Conservation (phyloP, 1,140 invertebrate genomes). For the Drosophila orena region DNA sequence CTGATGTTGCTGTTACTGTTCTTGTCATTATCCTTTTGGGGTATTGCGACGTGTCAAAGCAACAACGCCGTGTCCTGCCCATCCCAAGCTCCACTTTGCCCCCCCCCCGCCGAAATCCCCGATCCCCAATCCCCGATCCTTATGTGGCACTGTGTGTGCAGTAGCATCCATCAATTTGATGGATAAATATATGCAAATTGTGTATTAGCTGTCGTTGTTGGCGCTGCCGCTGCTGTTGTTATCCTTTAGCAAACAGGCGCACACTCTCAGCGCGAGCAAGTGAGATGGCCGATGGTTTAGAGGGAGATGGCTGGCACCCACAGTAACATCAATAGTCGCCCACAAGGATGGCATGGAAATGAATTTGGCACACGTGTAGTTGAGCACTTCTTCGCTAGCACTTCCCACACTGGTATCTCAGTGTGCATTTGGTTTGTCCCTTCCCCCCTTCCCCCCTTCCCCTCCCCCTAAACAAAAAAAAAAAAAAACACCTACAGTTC, state of each 20-base stretch:
- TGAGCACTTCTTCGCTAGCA: slow-evolving; percentile 66
- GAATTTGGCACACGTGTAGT: slow-evolving; percentile 81
- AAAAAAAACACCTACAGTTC: slow-evolving; percentile 37
- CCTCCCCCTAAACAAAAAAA: too few species aligned
- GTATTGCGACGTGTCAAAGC: slow-evolving; percentile 83
- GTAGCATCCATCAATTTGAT: slow-evolving; percentile 85
- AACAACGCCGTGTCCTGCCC: slow-evolving; percentile 66
- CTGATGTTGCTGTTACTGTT: slow-evolving; percentile 67
- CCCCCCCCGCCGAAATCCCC: neutral
- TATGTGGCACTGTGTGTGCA: slow-evolving; percentile 59
- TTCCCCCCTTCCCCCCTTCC: neutral
- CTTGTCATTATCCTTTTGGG: slow-evolving; percentile 83
- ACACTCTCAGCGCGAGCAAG: slow-evolving; percentile 19
- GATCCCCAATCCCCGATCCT: neutral
- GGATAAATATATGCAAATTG: slow-evolving; percentile 85
- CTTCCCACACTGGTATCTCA: slow-evolving; percentile 3
- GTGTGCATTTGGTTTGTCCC: slow-evolving; percentile 45
- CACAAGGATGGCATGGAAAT: slow-evolving; percentile 70
- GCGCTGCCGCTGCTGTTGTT: slow-evolving; percentile 51
- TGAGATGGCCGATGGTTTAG: neutral
- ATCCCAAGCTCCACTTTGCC: neutral
- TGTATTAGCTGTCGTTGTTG: slow-evolving; percentile 83
- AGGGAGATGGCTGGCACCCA: slow-evolving; percentile 7
- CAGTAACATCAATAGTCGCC: slow-evolving; percentile 59
- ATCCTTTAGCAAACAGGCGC: slow-evolving; percentile 78